Evolutionary conservation across 1,140 invertebrate species (phyloP), one percentile per base, ranked within the genome.

Genomic region (Mercenaria mercenaria): DNA sequence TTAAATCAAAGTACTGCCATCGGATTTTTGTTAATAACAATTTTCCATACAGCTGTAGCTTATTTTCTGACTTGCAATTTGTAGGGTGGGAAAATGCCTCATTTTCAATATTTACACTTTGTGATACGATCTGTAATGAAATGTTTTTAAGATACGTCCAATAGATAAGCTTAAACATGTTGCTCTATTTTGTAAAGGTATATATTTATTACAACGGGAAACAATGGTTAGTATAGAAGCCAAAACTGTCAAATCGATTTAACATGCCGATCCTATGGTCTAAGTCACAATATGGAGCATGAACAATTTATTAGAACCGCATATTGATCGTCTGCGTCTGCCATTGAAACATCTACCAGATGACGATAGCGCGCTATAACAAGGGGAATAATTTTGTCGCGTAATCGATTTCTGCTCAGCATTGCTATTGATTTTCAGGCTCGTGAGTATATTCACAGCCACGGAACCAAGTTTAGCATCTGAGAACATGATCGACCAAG

Each of bases 401-500:
- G 29, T 79, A 52, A 79, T 77, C 26, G 74, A 77, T 77, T 52
- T 47, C 47, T 56, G 76, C n/a, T 50, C 2, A 56, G 47, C 13
- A 79, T 50, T 56, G 43, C 67, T 39, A 72, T 72, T 41, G 67
- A 72, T 72, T 72, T 72, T n/a, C 67, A 72, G 8, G n/a, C 26
- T 15, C 10, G n/a, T n/a, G 59, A 23, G 23, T 64, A 64, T 72
- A 72, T 72, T 72, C 34, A 72, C 67, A 72, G 67, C 67, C 34
- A 29, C 29, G 47, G 76, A 79, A 50, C 76, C 26, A 56, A 79
- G 50, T 79, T 79, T 56, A 79, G 76, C 43, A 52, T 52, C 26
- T 79, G 26, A 72, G 67, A 72, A 72, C 18, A 72, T 72, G 67
- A 72, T 72, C 67, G 67, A 72, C 67, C 37, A 41, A 72, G 20